phyloP scores from a whole-genome alignment of 2,797 vertebrate species.

The Nannoperca australis region DNA sequence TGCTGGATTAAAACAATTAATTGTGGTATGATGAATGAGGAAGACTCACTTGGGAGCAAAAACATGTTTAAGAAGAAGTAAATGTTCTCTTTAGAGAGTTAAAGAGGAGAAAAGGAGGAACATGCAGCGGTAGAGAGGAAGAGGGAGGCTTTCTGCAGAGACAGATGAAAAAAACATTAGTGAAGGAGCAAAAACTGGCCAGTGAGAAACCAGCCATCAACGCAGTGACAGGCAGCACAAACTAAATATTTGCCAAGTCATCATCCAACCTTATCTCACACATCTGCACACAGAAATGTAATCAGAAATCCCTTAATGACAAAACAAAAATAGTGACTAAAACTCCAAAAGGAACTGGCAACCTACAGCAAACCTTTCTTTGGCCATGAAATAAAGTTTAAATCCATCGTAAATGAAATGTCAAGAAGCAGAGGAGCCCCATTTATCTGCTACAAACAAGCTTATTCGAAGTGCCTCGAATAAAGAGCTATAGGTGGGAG shows the following conservation, averaged over 20 bases:
- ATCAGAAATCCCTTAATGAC: neutral
- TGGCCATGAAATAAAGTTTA: neutral
- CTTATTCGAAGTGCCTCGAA: constrained; percentile 19
- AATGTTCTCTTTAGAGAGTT: neutral
- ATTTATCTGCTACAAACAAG: constrained; percentile 22
- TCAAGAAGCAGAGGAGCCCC: neutral
- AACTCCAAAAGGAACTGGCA: neutral
- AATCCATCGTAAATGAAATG: constrained; percentile 14
- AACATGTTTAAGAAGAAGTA: neutral
- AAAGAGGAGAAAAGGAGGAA: constrained; percentile 1
- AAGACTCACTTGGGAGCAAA: neutral
- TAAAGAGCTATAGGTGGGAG: constrained; percentile 19
- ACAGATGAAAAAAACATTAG: constrained; percentile 5
- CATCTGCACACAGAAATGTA: neutral
- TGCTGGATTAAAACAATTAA: neutral
- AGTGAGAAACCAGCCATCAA: constrained; percentile 3
- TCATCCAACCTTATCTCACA: constrained; percentile 2
- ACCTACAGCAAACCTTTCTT: neutral
- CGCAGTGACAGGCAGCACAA: neutral
- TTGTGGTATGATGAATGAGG: neutral
- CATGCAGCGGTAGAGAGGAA: neutral
- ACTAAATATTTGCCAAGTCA: neutral
- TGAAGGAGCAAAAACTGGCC: neutral
- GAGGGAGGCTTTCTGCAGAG: neutral
- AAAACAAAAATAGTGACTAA: neutral